Evolutionary conservation across 1,140 invertebrate species (phyloP).

Genomic region (Lanistes nyassanus): DNA sequence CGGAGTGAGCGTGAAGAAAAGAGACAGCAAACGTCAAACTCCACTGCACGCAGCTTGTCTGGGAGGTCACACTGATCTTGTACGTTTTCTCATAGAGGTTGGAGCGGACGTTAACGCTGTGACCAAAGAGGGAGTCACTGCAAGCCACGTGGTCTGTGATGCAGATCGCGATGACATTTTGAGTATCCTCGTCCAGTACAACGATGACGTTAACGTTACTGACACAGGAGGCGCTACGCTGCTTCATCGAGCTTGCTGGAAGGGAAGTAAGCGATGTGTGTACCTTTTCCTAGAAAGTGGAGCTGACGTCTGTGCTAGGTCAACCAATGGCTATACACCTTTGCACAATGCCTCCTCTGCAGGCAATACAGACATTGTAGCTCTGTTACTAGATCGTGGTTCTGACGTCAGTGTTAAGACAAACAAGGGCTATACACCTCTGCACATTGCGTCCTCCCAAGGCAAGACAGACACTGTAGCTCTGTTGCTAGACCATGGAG

Average conservation of each 20-base stretch:
- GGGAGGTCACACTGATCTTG: background rate
- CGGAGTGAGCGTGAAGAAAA: no score
- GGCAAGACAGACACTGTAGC: background rate
- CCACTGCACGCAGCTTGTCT: background rate
- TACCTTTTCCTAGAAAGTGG: no score
- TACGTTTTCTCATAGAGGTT: background rate
- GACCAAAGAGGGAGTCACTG: no score
- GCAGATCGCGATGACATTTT: background rate
- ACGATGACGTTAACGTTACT: background rate
- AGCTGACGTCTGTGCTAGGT: no score
- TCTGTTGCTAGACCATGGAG: background rate
- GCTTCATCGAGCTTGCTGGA: background rate
- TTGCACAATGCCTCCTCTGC: no score
- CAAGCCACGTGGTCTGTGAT: no score
- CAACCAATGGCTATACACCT: no score
- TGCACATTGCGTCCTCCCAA: background rate
- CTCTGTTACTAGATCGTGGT: no score
- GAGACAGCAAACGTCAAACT: background rate
- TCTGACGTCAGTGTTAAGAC: no score
- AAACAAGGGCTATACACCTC: background rate
- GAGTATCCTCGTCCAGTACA: background rate
- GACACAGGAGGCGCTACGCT: background rate
- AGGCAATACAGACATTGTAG: no score
- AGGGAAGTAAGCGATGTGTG: background rate
- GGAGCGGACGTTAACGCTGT: background rate